Conservation (phyloP, 2,113 vertebrate species). For the Hippoglossus stenolepis region DNA sequence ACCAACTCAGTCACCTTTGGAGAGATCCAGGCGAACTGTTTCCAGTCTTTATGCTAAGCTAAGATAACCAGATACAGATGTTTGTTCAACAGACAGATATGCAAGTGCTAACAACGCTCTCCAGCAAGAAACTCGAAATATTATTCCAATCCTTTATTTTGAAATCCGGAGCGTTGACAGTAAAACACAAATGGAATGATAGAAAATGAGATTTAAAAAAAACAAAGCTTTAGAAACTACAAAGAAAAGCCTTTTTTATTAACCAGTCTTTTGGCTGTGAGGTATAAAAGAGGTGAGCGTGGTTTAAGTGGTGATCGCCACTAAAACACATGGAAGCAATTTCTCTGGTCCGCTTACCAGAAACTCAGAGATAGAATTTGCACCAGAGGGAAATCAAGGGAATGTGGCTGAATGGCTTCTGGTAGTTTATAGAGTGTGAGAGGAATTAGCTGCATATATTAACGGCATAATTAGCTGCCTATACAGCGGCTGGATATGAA, state of each 20-base stretch:
- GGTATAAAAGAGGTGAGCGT: constrained; percentile 22
- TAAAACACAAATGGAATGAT: neutral
- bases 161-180: neutral
- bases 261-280: constrained; percentile 28
- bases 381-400: constrained; percentile 59
- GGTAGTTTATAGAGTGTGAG: constrained; percentile 57
- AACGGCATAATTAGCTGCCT: constrained; percentile 22
- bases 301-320: constrained; percentile 19
- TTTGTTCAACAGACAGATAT: neutral
- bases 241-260: constrained; percentile 21
- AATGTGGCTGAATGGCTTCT: constrained; percentile 56
- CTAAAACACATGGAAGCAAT: constrained; percentile 73
- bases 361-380: constrained; percentile 62
- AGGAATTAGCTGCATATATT: constrained; percentile 53
- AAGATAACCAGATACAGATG: too few relatives aligned
- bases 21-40: too few relatives aligned
- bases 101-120: neutral
- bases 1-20: too few relatives aligned
- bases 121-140: neutral
- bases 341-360: constrained; percentile 56
- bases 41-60: too few relatives aligned
- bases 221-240: constrained; percentile 15
- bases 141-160: neutral
- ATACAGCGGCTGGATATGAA: constrained; percentile 55
- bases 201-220: constrained; percentile 1